Conservation (phyloP, 2,113 vertebrate genomes). For the Eulemur macaco region DNA sequence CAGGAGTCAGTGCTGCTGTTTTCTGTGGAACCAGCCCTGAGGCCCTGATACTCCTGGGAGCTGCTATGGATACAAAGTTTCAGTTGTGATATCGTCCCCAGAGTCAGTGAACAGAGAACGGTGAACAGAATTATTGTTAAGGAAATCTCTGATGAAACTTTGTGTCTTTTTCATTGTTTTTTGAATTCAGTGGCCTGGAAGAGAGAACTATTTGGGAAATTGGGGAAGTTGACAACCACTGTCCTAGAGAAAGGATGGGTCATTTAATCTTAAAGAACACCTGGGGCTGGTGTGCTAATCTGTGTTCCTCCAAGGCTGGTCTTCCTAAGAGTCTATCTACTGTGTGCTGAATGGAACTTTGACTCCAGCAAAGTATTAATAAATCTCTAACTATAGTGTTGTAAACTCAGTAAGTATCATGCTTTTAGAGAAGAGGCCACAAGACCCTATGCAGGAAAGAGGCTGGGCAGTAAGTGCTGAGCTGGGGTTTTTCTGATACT, state of each 20-base stretch:
- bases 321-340: neutral
- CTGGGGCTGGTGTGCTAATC: neutral
- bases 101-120: neutral
- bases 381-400: too few species aligned
- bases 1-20: neutral
- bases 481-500: neutral
- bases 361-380: too few species aligned
- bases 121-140: neutral
- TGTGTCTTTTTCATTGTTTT: neutral
- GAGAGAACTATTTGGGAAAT: neutral
- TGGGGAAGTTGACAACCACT: neutral
- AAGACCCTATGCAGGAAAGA: neutral
- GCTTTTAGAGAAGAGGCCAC: neutral
- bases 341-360: neutral
- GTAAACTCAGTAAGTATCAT: neutral
- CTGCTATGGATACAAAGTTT: neutral
- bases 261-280: neutral
- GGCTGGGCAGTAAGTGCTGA: accelerated
- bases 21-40: neutral
- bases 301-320: neutral
- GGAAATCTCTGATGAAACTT: neutral
- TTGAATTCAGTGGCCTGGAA: neutral
- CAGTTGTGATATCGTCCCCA: neutral
- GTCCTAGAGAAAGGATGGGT: neutral
- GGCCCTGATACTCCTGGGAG: neutral